Base-by-base conservation (phyloP, 2,888 invertebrate species). In the Torymus tubicola region DNA sequence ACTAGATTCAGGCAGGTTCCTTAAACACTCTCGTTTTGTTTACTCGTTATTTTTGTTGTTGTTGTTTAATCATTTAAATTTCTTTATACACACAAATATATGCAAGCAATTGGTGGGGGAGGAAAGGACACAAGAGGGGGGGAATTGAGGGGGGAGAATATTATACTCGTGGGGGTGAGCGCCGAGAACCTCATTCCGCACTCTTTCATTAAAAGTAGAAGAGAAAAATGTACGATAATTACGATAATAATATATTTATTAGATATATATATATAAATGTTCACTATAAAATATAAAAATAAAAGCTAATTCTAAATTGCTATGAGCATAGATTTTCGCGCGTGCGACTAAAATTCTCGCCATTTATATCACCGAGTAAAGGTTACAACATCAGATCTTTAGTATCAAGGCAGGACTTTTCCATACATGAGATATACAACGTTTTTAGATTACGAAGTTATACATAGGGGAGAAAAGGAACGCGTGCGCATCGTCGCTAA, bases 1-100 rank as follows among this genome's bases (percentile, higher is more conserved):
- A 87, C 86, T 87, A 86, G 86, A 86, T 85, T 84, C 85, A 85
- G 86, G 85, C 86, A 85, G 86, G 85, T 84, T 85, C 82, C 78
- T 81, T 72, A 78, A 31, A 31, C 31, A 31, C 31, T 78, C 76
- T 52, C 79, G 77, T 76, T 80, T 81, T 67, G 0, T 65, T 78
- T 70, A 24, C 55, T 65, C 63, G 14, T 63, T 72, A 58, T 55
- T 55, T 42, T 68, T 53, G 63, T 75, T 82, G 16, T 42, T 58
- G 78, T 58, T 60, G 55, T 12, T 76, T 58, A 55, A 53, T 76
- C 61, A 60, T 67, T 57, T 71, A 53, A 24, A 53, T 80, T 64
- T 31, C 12, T 18, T 57, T 52, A 13, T 57, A 53, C 72, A 78
- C 50, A 79, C 67, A 76, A 14, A 60, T 65, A 71, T 80, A 67